Evolutionary conservation across 2,797 vertebrate species (phyloP), one percentile per base, ranked within the genome.

Genomic region (Pseudopleuronectes americanus): DNA sequence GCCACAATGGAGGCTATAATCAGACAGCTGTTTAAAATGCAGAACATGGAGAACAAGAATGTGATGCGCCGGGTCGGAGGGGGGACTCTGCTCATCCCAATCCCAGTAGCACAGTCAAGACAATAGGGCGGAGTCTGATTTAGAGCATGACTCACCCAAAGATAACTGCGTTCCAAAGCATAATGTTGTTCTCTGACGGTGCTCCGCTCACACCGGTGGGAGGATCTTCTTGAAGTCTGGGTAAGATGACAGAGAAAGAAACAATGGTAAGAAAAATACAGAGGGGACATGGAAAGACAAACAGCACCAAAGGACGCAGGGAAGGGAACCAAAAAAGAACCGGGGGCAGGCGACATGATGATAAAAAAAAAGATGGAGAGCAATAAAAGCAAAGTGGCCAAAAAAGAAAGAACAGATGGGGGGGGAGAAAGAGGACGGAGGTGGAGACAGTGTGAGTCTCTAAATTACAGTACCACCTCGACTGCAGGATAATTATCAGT

Each of bases 131-230:
- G 79, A 79, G 83, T 47, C 68, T 62, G 76, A 87, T 87, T 81
- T 73, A 71, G 74, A 90, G 62, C 68, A 74, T 74, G 86, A 91
- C 97, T 96, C 93, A 99, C 98, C 97, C 98, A 95, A 99, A 99
- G 95, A 99, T 99, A 92, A 99, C 98, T 77, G 98, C 98, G 86
- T 99, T 99, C 98, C 98, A 99, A 68, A 98, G 95, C 98, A 99
- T 99, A 90, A 99, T 99, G 84, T 99, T 99, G 92, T 99, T 99
- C 92, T 99, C 98, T 76, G 97, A 99, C 6, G 98, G 98, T 28
- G 98, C 98, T 43, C 98, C 98, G 74, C 98, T 99, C 87, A 99
- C 98, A 77, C 98, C 98, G 70, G 98, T 97, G 84, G 98, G 98
- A 91, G 98, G 98, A 89, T 99, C 98, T 92, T 99, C 98, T 92